Evolutionary conservation across 2,888 invertebrate species (phyloP).

Genomic region (Aleiodes leptofemur): DNA sequence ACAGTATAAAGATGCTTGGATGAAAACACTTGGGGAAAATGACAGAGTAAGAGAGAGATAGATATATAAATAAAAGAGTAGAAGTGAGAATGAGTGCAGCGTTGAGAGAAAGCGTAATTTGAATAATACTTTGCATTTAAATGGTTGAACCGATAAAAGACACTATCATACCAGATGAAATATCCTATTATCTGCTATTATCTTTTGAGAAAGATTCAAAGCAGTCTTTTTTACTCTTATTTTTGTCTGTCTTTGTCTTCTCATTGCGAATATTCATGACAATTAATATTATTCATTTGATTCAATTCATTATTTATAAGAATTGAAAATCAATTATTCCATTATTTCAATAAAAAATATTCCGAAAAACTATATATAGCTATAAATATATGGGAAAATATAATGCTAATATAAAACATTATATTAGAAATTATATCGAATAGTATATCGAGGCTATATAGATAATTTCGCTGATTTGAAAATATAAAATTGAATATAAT

Average conservation of each 20-base stretch:
- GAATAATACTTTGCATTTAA: slow-evolving; percentile 75
- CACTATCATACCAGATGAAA: slow-evolving; percentile 70
- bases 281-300: slow-evolving; percentile 1
- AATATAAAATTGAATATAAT: too few species aligned
- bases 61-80: slow-evolving; percentile 38
- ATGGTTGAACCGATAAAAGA: slow-evolving; percentile 72
- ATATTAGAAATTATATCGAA: too few species aligned
- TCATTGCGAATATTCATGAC: slow-evolving; percentile 20
- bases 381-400: too few species aligned
- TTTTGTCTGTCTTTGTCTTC: slow-evolving; percentile 2
- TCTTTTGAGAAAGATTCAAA: slow-evolving; percentile 60
- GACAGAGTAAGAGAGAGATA: slow-evolving; percentile 42
- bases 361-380: background rate
- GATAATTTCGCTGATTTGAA: too few species aligned
- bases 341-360: too few species aligned
- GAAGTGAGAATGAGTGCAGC: slow-evolving; percentile 48
- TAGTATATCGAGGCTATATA: too few species aligned
- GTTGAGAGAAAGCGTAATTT: slow-evolving; percentile 63
- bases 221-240: slow-evolving; percentile 31
- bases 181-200: slow-evolving; percentile 73
- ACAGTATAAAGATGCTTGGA: slow-evolving; percentile 29
- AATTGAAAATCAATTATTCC: too few species aligned
- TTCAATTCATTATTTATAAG: background rate
- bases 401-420: too few species aligned
- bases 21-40: slow-evolving; percentile 30